Percentiles rank a stretch among this genome's conserved stretches.
Evolutionary conservation across 2,113 vertebrate genomes (phyloP).

Genomic region (Syngnathus scovelli): DNA sequence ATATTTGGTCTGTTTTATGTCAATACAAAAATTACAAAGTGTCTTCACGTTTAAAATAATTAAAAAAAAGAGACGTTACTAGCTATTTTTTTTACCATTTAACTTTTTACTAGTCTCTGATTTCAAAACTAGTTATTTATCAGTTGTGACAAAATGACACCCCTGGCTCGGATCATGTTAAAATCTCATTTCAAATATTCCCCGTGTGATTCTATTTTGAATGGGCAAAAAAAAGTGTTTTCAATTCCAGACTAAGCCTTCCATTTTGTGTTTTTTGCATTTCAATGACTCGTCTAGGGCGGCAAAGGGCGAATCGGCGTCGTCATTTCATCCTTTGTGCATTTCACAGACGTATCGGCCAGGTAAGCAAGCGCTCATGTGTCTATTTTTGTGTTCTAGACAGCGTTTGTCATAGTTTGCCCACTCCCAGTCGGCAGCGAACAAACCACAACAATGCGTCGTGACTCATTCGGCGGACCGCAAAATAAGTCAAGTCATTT

Average conservation of each 20-base stretch:
- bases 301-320: constrained; percentile 92
- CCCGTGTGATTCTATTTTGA: not conserved
- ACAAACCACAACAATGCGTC: constrained; percentile 15
- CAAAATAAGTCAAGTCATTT: constrained; percentile 25
- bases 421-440: constrained; percentile 10
- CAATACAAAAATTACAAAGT: too few species aligned
- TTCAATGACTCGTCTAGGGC: constrained; percentile 67
- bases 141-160: too few species aligned
- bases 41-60: too few species aligned
- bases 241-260: not conserved
- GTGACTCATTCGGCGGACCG: constrained; percentile 20
- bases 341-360: constrained; percentile 90
- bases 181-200: too few species aligned
- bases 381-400: constrained; percentile 1
- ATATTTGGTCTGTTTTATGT: too few species aligned
- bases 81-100: too few species aligned
- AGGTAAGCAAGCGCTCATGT: constrained; percentile 75
- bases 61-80: too few species aligned
- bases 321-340: constrained; percentile 90
- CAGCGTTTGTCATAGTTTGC: constrained; percentile 2
- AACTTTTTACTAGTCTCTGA: too few species aligned
- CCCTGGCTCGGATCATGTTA: not conserved
- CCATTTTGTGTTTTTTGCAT: not conserved
- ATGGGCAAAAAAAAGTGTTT: not conserved
- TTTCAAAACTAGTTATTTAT: too few species aligned